These are phyloP conservation scores for Invenusta paracnida DNA, from an alignment of 2,888 invertebrate genomes.

Conservation along the genomic window DNA sequence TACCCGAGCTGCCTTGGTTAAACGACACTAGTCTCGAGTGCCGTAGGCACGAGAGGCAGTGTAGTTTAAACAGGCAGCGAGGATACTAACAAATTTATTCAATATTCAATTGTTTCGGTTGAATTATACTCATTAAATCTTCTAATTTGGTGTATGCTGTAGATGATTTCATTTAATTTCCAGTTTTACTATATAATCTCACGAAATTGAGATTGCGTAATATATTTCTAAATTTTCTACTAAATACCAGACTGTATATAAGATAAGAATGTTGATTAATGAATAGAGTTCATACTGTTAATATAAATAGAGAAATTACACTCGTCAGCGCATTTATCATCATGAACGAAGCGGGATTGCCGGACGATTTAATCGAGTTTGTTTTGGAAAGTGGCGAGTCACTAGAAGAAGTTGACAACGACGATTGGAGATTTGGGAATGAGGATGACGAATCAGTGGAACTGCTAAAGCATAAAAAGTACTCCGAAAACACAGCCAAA, in stretches of 20 bases:
- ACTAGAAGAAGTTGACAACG: conserved; percentile 26
- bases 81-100: conserved; percentile 10
- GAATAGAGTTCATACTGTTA: conserved; percentile 29
- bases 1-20: background rate
- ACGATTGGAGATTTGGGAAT: conserved; percentile 29
- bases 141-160: background rate
- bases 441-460: conserved; percentile 27
- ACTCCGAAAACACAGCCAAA: conserved; percentile 29
- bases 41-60: background rate
- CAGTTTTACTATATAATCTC: conserved; percentile 29
- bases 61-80: conserved; percentile 14
- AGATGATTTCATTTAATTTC: conserved; percentile 13
- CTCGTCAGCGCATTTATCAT: conserved; percentile 29
- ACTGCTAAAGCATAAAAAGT: conserved; percentile 29
- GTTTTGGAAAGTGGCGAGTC: conserved; percentile 29
- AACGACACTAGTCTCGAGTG: background rate
- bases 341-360: conserved; percentile 25
- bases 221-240: conserved; percentile 25
- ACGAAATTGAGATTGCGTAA: conserved; percentile 26
- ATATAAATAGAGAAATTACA: conserved; percentile 29
- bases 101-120: conserved; percentile 29
- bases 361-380: conserved; percentile 29
- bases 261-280: conserved; percentile 29
- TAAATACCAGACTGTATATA: conserved; percentile 29
- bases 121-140: conserved; percentile 20